A percentile compares a stretch with the other conserved stretches of the same genome.
These are phyloP conservation scores for Sinhomidia bicolor DNA, from an alignment of 2,888 invertebrate genomes.

Conservation along the genomic window DNA sequence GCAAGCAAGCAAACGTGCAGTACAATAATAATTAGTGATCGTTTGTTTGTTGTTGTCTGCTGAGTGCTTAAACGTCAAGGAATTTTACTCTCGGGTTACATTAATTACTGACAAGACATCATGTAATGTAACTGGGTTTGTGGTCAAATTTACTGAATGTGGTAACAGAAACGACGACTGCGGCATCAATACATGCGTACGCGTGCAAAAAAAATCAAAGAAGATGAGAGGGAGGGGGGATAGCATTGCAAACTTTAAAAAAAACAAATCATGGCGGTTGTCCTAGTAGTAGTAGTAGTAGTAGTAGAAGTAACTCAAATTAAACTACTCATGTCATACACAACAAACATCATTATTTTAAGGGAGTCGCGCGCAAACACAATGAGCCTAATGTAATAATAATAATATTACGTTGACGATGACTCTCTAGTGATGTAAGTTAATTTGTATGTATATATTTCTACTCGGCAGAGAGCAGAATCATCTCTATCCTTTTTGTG, in stretches of 20 bases:
- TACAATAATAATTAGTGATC: neutral
- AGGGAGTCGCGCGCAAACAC: neutral
- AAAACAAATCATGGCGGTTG: neutral
- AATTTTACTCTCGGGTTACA: conserved; percentile 1
- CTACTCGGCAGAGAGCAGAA: neutral
- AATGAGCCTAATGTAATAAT: neutral
- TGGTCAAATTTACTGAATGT: neutral
- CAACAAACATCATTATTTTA: conserved; percentile 1
- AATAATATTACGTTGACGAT: neutral
- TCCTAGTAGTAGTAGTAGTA: neutral
- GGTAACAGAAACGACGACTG: neutral
- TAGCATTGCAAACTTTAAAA: neutral
- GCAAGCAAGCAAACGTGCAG: neutral
- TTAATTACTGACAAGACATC: neutral
- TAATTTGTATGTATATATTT: too few species aligned
- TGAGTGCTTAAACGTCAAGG: conserved; percentile 36
- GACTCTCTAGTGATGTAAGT: conserved; percentile 35
- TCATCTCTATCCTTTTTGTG: conserved; percentile 25
- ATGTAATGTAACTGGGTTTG: neutral
- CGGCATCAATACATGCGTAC: neutral
- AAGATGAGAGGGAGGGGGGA: conserved; percentile 15
- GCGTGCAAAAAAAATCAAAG: neutral
- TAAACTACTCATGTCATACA: neutral
- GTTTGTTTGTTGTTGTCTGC: neutral
- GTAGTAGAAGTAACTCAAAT: neutral